Conservation (phyloP, 2,113 vertebrate genomes). For the Lagopus leucura region DNA sequence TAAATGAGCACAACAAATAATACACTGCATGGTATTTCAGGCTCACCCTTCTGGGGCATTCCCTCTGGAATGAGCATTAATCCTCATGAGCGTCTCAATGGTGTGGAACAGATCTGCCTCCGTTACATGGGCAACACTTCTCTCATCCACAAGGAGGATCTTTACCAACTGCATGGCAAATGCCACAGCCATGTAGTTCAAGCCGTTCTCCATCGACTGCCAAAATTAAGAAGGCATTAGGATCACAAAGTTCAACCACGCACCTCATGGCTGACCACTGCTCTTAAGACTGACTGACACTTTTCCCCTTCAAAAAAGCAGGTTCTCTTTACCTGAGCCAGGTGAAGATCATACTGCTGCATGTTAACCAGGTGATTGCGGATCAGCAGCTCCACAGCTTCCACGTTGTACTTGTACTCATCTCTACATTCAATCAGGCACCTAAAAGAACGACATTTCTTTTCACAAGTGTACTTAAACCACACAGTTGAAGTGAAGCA, state of each 20-base stretch:
- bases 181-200: slow-evolving; percentile 99
- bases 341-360: slow-evolving; percentile 97
- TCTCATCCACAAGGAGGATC: slow-evolving; percentile 95
- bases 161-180: slow-evolving; percentile 99
- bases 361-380: slow-evolving; percentile 97
- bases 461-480: background rate
- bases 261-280: background rate
- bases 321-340: slow-evolving; percentile 89
- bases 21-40: background rate
- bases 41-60: slow-evolving; percentile 97
- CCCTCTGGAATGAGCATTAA: slow-evolving; percentile 97
- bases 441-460: slow-evolving; percentile 72
- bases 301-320: background rate
- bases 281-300: background rate
- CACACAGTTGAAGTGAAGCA: background rate
- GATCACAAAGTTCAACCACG: background rate
- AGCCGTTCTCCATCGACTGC: slow-evolving; percentile 98
- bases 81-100: slow-evolving; percentile 98
- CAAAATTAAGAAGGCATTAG: slow-evolving; percentile 17
- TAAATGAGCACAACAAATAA: background rate
- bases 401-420: slow-evolving; percentile 98
- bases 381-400: slow-evolving; percentile 96
- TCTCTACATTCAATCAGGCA: slow-evolving; percentile 98
- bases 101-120: slow-evolving; percentile 98
- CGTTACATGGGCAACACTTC: slow-evolving; percentile 93